These are phyloP conservation scores for Alosa sapidissima DNA, from an alignment of 2,797 vertebrate genomes.

Conservation along the genomic window DNA sequence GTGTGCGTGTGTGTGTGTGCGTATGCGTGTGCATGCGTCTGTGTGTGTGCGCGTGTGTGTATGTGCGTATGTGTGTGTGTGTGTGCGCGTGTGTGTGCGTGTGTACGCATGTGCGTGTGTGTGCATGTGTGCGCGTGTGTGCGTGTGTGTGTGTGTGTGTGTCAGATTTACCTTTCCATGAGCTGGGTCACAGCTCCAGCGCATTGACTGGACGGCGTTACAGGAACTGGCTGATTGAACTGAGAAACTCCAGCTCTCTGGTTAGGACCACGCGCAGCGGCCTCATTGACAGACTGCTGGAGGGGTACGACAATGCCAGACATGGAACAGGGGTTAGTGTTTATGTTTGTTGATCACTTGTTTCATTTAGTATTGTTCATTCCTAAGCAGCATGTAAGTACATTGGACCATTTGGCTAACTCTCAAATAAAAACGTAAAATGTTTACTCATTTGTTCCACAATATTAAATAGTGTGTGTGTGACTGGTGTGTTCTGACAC, in stretches of 20 bases:
- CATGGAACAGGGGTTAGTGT: slow-evolving; percentile 85
- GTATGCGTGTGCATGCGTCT: not conserved
- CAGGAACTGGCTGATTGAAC: slow-evolving; percentile 84
- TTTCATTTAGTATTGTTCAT: not conserved
- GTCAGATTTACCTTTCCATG: slow-evolving; percentile 83
- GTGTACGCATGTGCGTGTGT: not conserved
- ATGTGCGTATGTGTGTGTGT: not conserved
- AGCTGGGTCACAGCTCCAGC: slow-evolving; percentile 76
- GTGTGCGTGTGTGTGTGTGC: too few relatives aligned
- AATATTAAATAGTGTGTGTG: not conserved
- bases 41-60: not conserved
- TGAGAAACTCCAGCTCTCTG: slow-evolving; percentile 78
- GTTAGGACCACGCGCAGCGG: slow-evolving; percentile 76
- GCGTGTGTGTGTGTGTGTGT: not conserved
- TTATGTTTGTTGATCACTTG: not conserved
- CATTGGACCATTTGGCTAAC: not conserved
- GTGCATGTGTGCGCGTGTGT: not conserved
- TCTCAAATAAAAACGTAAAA: not conserved
- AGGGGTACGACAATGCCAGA: slow-evolving; percentile 88
- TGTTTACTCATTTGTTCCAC: not conserved
- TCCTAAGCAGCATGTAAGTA: not conserved
- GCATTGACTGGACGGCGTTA: slow-evolving; percentile 88
- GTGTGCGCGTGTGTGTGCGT: not conserved
- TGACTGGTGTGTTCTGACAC: slow-evolving; percentile 25
- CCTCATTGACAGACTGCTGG: slow-evolving; percentile 83